These are phyloP conservation scores for Diorhabda sublineata DNA, from an alignment of 1,140 invertebrate species.

Conservation along the genomic window DNA sequence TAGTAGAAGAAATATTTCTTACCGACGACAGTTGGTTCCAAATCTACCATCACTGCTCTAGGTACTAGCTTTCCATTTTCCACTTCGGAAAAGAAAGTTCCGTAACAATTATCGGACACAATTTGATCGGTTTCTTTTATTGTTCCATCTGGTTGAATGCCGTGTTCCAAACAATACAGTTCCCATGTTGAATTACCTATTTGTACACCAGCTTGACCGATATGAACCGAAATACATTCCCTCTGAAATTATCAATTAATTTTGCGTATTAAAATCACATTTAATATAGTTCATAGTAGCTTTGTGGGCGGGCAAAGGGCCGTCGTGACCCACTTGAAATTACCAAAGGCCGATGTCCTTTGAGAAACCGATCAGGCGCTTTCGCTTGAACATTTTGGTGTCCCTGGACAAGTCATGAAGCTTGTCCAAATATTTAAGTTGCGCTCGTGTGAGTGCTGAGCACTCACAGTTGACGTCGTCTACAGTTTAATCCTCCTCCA, in stretches of 20 bases:
- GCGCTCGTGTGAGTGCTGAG: too few species aligned
- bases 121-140: conserved; percentile 46
- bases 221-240: conserved; percentile 77
- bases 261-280: too few species aligned
- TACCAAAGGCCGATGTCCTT: too few species aligned
- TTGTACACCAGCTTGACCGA: conserved; percentile 84
- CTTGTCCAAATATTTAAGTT: too few species aligned
- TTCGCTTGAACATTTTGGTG: too few species aligned
- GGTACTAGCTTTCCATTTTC: conserved; percentile 70
- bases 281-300: too few species aligned
- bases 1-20: conserved; percentile 19
- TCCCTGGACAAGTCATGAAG: too few species aligned
- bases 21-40: conserved; percentile 72
- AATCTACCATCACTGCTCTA: conserved; percentile 72
- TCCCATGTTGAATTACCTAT: conserved; percentile 80
- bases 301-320: too few species aligned
- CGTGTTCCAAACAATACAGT: conserved; percentile 81
- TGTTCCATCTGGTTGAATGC: conserved; percentile 67
- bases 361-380: too few species aligned
- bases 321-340: too few species aligned
- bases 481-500: too few species aligned
- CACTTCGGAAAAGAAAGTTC: conserved; percentile 58
- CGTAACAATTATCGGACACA: conserved; percentile 50
- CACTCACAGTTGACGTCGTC: too few species aligned
- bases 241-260: neutral